Conservation (phyloP, 2,888 invertebrate species). For the Meandrusa payeni region DNA sequence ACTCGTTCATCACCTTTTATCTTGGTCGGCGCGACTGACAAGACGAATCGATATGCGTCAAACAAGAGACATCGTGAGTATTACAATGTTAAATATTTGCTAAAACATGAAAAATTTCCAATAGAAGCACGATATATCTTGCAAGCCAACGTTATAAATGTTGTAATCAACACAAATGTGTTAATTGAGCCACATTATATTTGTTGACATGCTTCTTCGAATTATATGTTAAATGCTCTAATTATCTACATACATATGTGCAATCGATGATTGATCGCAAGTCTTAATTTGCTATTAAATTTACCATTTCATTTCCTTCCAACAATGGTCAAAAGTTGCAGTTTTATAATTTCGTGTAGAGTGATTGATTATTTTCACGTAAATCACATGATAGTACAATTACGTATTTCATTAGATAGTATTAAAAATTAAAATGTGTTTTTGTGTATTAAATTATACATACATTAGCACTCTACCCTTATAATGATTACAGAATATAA, state of each 20-base stretch:
- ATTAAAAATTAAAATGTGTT: too few species aligned
- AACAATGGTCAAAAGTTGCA: too few species aligned
- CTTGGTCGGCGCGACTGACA: conserved; percentile 71
- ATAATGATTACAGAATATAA: too few species aligned
- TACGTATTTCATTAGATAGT: too few species aligned
- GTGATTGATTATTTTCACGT: too few species aligned
- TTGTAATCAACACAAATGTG: conserved; percentile 5
- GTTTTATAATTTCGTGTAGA: too few species aligned
- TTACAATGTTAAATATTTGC: conserved; percentile 54
- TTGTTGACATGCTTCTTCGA: conserved; percentile 5
- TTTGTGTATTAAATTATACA: too few species aligned
- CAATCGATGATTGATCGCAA: neutral
- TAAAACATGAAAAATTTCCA: conserved; percentile 28
- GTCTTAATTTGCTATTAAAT: too few species aligned
- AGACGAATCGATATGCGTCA: conserved; percentile 79
- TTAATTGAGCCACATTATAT: neutral
- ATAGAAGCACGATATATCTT: neutral
- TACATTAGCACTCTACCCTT: too few species aligned
- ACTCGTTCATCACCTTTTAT: conserved; percentile 75
- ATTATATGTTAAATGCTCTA: conserved; percentile 4
- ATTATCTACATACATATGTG: too few species aligned
- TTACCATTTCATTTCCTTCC: too few species aligned
- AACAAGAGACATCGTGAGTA: conserved; percentile 74
- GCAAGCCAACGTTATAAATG: conserved; percentile 3
- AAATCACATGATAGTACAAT: too few species aligned